phyloP scores from a whole-genome alignment of 2,797 vertebrate genomes.

The Graptemys geographica region DNA sequence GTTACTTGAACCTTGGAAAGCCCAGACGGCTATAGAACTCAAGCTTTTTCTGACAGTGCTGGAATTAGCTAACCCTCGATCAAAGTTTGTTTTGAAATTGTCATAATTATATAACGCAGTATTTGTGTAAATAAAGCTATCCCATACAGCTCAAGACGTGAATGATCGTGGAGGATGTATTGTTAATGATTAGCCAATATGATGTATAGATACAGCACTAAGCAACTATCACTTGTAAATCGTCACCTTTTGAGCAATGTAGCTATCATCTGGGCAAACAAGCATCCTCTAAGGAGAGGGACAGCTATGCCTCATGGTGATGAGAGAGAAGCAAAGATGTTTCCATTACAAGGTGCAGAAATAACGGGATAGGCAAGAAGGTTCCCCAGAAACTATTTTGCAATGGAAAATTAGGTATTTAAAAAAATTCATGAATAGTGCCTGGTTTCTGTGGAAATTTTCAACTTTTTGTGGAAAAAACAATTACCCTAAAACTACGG shows the following conservation, averaged over 20 bases:
- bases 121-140: neutral
- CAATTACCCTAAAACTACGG: too few relatives aligned
- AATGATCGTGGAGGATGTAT: neutral
- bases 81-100: neutral
- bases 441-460: neutral
- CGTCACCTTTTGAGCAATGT: neutral
- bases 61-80: neutral
- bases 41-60: neutral
- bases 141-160: neutral
- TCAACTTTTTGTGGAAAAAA: neutral
- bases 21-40: neutral
- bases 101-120: neutral
- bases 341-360: neutral
- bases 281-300: neutral
- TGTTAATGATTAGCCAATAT: neutral
- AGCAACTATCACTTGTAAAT: neutral
- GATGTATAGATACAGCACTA: neutral
- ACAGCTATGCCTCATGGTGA: neutral
- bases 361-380: neutral
- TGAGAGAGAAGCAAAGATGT: neutral
- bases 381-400: neutral
- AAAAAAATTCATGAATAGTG: too few relatives aligned
- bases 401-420: neutral
- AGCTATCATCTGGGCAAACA: neutral
- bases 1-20: neutral